Conservation (phyloP, 2,113 vertebrate genomes). For the Brienomyrus longianalis region DNA sequence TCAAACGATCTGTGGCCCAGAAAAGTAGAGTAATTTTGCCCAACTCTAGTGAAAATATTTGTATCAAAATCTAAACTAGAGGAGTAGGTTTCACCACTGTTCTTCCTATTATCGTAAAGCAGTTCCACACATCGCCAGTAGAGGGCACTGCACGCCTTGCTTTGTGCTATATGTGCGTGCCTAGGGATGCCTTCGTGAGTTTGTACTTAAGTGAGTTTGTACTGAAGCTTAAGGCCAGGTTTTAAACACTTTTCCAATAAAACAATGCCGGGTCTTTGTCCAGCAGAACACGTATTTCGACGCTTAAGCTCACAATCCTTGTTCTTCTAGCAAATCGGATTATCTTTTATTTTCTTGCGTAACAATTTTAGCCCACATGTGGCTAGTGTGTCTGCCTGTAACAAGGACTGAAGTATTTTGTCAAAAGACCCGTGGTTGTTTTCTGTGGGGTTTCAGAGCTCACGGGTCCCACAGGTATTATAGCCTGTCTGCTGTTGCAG, state of each 20-base stretch:
- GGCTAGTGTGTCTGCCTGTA: not conserved
- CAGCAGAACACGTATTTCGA: not conserved
- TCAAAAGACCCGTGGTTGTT: not conserved
- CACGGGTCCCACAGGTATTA: not conserved
- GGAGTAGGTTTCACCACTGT: not conserved
- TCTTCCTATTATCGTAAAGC: not conserved
- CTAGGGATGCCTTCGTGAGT: not conserved
- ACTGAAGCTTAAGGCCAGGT: too few species aligned
- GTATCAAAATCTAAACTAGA: not conserved
- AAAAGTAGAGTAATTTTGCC: not conserved
- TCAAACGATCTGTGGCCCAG: not conserved
- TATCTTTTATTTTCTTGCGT: not conserved
- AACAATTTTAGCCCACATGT: not conserved
- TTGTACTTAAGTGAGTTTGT: not conserved
- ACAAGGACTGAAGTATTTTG: not conserved
- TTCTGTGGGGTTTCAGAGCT: not conserved
- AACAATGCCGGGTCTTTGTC: not conserved
- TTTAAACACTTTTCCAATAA: not conserved
- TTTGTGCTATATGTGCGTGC: not conserved
- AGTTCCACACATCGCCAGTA: not conserved
- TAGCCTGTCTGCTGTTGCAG: not conserved
- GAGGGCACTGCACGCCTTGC: not conserved
- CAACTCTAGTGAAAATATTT: not conserved
- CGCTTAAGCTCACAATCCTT: not conserved
- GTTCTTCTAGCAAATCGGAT: not conserved